Evolutionary conservation across 2,113 vertebrate genomes (phyloP).

Genomic region (Pteropus alecto): DNA sequence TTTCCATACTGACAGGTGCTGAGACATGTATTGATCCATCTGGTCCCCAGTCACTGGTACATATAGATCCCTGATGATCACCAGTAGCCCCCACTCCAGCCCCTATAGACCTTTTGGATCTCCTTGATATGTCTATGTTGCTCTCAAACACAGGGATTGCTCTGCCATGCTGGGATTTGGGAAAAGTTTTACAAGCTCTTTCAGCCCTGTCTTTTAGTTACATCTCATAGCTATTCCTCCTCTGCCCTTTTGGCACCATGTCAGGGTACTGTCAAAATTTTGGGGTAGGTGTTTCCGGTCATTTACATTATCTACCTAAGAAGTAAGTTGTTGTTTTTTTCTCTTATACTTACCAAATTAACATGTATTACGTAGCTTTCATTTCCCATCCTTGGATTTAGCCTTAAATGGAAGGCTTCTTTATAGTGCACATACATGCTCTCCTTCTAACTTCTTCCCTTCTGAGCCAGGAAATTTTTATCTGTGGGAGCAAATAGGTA

Average conservation of each 20-base stretch:
- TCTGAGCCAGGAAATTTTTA: neutral
- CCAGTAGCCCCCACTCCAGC: neutral
- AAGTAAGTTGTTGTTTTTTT: neutral
- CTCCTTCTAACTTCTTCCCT: neutral
- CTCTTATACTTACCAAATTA: neutral
- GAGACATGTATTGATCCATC: neutral
- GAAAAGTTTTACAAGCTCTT: neutral
- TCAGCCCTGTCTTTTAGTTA: neutral
- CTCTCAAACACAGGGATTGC: neutral
- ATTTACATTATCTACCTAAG: neutral
- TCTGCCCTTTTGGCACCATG: neutral
- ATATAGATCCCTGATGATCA: neutral
- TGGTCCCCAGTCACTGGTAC: neutral
- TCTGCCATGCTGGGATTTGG: neutral
- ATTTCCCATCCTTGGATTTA: neutral
- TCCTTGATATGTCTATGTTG: neutral
- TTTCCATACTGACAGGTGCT: neutral
- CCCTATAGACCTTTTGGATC: neutral
- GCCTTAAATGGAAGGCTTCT: neutral
- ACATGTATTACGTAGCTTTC: neutral
- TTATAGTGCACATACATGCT: neutral
- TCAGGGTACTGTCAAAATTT: neutral
- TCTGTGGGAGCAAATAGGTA: neutral
- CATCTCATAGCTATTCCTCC: neutral
- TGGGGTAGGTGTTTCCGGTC: neutral